These are phyloP conservation scores for Biston stratarius DNA, from an alignment of 2,888 invertebrate genomes.

Conservation along the genomic window DNA sequence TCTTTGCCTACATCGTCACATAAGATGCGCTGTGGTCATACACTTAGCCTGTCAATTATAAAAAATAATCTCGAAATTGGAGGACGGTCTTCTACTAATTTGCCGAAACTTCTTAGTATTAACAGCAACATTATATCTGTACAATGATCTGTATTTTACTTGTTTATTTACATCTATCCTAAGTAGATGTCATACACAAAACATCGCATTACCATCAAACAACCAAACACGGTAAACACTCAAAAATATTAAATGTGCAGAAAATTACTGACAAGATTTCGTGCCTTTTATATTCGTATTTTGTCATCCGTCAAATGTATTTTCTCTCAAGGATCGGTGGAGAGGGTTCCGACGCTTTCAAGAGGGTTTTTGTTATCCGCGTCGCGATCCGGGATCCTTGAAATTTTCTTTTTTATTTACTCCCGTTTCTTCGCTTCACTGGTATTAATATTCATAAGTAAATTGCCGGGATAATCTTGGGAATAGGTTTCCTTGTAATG, in stretches of 20 bases:
- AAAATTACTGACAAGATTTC: slow-evolving; percentile 67
- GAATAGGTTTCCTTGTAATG: slow-evolving; percentile 43
- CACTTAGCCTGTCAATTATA: too few relatives aligned
- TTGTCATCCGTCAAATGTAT: slow-evolving; percentile 83
- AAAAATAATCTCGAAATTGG: too few relatives aligned
- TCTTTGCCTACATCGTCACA: too few relatives aligned
- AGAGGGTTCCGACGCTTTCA: slow-evolving; percentile 45
- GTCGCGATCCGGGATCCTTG: slow-evolving; percentile 56
- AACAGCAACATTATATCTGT: background rate
- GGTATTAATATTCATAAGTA: slow-evolving; percentile 85
- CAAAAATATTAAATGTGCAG: slow-evolving; percentile 78
- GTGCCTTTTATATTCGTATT: slow-evolving; percentile 70
- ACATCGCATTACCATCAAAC: slow-evolving; percentile 30
- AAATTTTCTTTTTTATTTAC: slow-evolving; percentile 58
- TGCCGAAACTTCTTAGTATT: too few relatives aligned
- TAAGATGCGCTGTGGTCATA: too few relatives aligned
- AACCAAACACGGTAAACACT: slow-evolving; percentile 59
- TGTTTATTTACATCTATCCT: slow-evolving; percentile 1
- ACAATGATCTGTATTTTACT: background rate
- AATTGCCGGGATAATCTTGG: slow-evolving; percentile 74
- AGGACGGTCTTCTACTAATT: too few relatives aligned
- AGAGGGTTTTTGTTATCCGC: slow-evolving; percentile 73
- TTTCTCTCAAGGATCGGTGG: slow-evolving; percentile 66
- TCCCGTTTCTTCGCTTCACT: slow-evolving; percentile 64
- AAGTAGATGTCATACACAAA: slow-evolving; percentile 14